These are phyloP conservation scores for Trachelus tabidus DNA, from an alignment of 2,888 invertebrate genomes.

Conservation along the genomic window DNA sequence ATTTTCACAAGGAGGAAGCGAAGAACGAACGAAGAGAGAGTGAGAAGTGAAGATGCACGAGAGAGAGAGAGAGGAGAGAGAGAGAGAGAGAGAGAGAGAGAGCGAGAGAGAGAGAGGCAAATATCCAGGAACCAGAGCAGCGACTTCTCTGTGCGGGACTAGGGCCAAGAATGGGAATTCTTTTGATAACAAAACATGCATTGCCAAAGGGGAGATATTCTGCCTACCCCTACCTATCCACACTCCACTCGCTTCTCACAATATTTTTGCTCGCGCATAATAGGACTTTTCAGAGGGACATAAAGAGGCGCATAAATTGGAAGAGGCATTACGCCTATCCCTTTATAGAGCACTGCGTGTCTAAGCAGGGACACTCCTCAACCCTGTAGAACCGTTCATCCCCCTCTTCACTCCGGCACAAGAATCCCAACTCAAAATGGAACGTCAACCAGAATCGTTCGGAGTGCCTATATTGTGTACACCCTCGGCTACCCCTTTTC, in stretches of 20 bases:
- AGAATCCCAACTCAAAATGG: too few species aligned
- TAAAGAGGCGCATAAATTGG: conserved; percentile 37
- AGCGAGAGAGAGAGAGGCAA: too few species aligned
- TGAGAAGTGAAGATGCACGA: too few species aligned
- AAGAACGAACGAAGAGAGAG: too few species aligned
- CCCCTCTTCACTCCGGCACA: too few species aligned
- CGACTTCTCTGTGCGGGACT: conserved; percentile 16
- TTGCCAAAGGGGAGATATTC: conserved; percentile 20
- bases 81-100: too few species aligned
- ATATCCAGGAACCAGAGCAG: neutral
- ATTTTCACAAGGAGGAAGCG: too few species aligned
- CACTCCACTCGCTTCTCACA: conserved; percentile 19
- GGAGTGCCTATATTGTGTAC: too few species aligned
- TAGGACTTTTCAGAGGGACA: conserved; percentile 25
- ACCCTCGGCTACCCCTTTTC: too few species aligned
- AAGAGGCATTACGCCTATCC: conserved; percentile 34
- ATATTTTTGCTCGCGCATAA: conserved; percentile 26
- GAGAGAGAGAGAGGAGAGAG: too few species aligned
- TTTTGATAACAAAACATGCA: conserved; percentile 40
- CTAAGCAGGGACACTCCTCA: neutral
- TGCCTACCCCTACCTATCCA: conserved; percentile 14
- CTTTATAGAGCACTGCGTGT: conserved; percentile 21
- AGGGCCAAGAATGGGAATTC: conserved; percentile 31
- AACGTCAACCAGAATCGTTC: too few species aligned
- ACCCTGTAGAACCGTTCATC: too few species aligned